Base-by-base conservation (phyloP, 2,888 invertebrate species). In the Chrysodeixis includens region DNA sequence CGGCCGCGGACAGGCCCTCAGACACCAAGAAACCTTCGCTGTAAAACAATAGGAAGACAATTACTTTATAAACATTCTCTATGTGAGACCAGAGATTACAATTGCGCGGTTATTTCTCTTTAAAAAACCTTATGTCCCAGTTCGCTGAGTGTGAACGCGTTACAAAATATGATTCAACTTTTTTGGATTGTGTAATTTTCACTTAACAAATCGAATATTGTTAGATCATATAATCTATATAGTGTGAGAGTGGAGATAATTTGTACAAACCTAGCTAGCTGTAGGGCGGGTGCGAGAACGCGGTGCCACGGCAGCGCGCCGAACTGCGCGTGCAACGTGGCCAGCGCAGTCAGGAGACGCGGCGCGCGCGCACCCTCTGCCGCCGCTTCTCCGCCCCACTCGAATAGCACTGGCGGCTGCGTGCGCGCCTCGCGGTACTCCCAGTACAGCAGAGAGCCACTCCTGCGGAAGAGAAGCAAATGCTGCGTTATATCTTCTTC, bases 361-460 rank as follows among this genome's bases (percentile, higher is more conserved):
- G 92, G 91, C 16, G 87, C 74, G 1, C 84, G 79, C 59, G 55
- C 35, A 16, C 53, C 30, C 16, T 35, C 53, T 51, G 30, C 44
- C 53, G 1, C 1, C 20, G 6, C 0, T 52, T 20, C 30, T 70
- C 54, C 86, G 14, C 91, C 91, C 90, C 93, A 92, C 81, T 92
- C 90, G 65, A 92, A 88, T 6, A 97, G 96, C 66, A 30, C 30
- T 10, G 83, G 66, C 32, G 80, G 76, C 70, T 83, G 83, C 16
- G 79, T 77, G 88, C 91, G 87, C 82, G 83, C 69, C 91, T 95
- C 69, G 10, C 96, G 94, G 87, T 97, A 97, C 88, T 97, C 96
- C 92, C 97, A 97, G 82, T 97, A 95, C 82, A 98, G 86, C 86
- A 97, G 90, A 57, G 97, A 96, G 1, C 97, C 98, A 79, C 97